A percentile compares a stretch with the other conserved stretches of the same genome.
These are phyloP conservation scores for Alces alces DNA, from an alignment of 2,113 vertebrate species.

Conservation along the genomic window DNA sequence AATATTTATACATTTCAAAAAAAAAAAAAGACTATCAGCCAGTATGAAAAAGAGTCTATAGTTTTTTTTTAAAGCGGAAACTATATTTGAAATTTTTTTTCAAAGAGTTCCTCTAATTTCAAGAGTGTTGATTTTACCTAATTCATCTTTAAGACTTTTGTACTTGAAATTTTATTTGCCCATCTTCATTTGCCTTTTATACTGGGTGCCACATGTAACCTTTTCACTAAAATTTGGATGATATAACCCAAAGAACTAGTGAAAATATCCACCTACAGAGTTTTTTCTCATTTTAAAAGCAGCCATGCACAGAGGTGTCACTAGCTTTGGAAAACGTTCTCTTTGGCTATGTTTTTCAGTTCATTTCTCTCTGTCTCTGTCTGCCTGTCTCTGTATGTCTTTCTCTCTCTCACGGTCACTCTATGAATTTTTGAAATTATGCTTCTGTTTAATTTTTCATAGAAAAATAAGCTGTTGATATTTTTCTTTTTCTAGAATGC, in stretches of 20 bases:
- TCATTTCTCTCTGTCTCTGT: neutral
- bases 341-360: neutral
- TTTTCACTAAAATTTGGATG: neutral
- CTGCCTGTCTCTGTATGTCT: neutral
- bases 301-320: neutral
- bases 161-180: neutral
- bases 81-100: neutral
- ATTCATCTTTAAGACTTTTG: neutral
- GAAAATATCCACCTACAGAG: neutral
- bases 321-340: neutral
- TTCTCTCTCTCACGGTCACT: neutral
- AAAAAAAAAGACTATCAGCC: neutral
- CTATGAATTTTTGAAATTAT: neutral
- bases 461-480: neutral
- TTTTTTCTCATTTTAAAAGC: neutral
- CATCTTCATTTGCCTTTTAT: neutral
- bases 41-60: neutral
- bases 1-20: too few species aligned
- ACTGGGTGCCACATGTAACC: neutral
- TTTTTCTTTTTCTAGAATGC: slow-evolving; percentile 73
- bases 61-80: neutral
- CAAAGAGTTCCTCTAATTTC: neutral
- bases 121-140: neutral
- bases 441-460: neutral
- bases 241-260: neutral